phyloP scores from a whole-genome alignment of 2,888 invertebrate genomes.

The Hirtodrosophila alboralis region DNA sequence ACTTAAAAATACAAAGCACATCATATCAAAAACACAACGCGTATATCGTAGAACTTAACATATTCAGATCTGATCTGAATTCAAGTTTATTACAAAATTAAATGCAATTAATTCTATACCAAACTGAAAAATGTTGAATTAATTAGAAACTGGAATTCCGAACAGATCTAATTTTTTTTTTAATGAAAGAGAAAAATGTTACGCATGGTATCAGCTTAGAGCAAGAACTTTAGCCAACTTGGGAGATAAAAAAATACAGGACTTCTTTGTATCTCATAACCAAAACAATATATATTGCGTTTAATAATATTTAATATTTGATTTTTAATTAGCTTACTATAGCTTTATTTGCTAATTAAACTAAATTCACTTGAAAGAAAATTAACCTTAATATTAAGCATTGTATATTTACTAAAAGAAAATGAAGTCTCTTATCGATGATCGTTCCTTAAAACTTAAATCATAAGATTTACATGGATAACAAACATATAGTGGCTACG shows the following conservation, averaged over 20 bases:
- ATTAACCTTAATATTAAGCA: conserved; percentile 62
- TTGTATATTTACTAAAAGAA: conserved; percentile 74
- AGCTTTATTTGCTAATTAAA: conserved; percentile 16
- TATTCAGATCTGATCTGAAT: too few relatives aligned
- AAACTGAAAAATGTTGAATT: too few relatives aligned
- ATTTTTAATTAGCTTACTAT: conserved; percentile 17
- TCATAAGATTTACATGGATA: conserved; percentile 61
- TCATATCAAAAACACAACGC: conserved; percentile 57
- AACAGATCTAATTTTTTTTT: conserved; percentile 20
- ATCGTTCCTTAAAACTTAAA: conserved; percentile 76
- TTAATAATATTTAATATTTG: conserved; percentile 17
- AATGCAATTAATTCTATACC: too few relatives aligned
- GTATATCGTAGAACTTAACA: conserved; percentile 34
- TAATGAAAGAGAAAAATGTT: conserved; percentile 5
- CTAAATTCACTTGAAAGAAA: conserved; percentile 25
- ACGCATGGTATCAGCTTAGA: conserved; percentile 12
- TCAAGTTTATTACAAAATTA: too few relatives aligned
- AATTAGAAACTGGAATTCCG: too few relatives aligned
- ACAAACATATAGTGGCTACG: conserved; percentile 45
- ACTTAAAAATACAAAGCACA: conserved; percentile 52
- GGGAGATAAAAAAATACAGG: too few relatives aligned
- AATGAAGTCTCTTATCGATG: conserved; percentile 79
- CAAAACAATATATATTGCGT: conserved; percentile 1
- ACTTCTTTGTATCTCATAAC: conserved; percentile 2
- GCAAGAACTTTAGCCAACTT: conserved; percentile 2